These are phyloP conservation scores for Drosophila cognata DNA, from an alignment of 2,888 invertebrate species.

Conservation along the genomic window DNA sequence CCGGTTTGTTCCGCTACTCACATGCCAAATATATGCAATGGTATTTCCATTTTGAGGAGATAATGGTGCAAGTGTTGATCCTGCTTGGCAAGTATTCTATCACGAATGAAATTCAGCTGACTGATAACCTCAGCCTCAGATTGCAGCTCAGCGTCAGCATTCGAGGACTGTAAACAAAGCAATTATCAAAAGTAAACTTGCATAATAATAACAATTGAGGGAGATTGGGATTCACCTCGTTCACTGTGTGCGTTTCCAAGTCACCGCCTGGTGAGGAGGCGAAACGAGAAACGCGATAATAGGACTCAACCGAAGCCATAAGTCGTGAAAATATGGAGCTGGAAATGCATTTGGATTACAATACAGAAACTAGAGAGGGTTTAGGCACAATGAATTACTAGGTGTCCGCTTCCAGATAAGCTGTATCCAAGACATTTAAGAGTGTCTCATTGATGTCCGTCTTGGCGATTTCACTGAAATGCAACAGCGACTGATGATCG, in stretches of 20 bases:
- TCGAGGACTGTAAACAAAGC: slow-evolving; percentile 37
- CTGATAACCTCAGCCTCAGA: slow-evolving; percentile 87
- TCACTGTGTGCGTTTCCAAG: slow-evolving; percentile 22
- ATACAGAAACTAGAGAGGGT: neutral
- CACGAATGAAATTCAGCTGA: slow-evolving; percentile 87
- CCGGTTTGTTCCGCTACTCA: slow-evolving; percentile 85
- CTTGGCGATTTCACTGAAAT: slow-evolving; percentile 86
- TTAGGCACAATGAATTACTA: slow-evolving; percentile 87
- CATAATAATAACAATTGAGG: neutral
- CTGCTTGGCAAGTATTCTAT: slow-evolving; percentile 88
- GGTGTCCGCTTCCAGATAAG: slow-evolving; percentile 91
- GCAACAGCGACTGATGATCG: slow-evolving; percentile 89
- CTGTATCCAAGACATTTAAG: slow-evolving; percentile 88
- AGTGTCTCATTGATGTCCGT: slow-evolving; percentile 86
- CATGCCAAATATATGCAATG: slow-evolving; percentile 95
- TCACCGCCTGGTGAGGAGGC: slow-evolving; percentile 74
- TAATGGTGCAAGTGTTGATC: slow-evolving; percentile 88
- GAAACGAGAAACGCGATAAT: slow-evolving; percentile 88
- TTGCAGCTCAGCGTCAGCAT: slow-evolving; percentile 45
- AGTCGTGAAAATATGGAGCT: slow-evolving; percentile 88
- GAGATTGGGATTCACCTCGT: slow-evolving; percentile 42
- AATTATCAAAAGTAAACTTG: slow-evolving; percentile 3
- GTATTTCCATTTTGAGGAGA: slow-evolving; percentile 90
- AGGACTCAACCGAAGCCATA: slow-evolving; percentile 88
- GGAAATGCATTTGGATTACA: slow-evolving; percentile 40